These are phyloP conservation scores for Nanorana parkeri DNA, from an alignment of 2,113 vertebrate species.

Conservation along the genomic window DNA sequence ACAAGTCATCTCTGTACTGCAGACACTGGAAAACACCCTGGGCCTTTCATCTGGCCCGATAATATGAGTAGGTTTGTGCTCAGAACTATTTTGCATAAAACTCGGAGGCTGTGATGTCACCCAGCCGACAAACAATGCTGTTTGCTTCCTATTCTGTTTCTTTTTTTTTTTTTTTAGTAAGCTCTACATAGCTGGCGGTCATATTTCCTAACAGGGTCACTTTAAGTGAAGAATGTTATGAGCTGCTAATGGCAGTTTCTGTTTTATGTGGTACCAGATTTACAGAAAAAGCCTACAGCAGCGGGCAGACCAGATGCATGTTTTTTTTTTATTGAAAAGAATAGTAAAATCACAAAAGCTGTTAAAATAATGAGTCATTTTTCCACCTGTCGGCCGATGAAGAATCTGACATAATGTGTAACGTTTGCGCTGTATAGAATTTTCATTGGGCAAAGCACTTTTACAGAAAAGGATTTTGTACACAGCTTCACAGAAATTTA, in stretches of 20 bases:
- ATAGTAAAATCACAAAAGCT: constrained; percentile 52
- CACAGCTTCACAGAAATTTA: constrained; percentile 41
- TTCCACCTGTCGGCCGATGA: constrained; percentile 47
- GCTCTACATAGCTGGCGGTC: not conserved
- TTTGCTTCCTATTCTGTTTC: not conserved
- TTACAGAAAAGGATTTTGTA: constrained; percentile 47
- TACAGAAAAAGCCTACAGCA: constrained; percentile 20
- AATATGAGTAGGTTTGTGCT: not conserved
- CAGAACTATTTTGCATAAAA: not conserved
- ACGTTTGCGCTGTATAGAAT: constrained; percentile 11
- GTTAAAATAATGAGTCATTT: constrained; percentile 56
- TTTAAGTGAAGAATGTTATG: constrained; percentile 41
- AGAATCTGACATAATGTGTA: constrained; percentile 47
- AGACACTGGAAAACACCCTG: not conserved
- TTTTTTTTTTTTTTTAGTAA: constrained; percentile 9
- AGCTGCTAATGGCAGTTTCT: constrained; percentile 45
- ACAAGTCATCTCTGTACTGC: no score
- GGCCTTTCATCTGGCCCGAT: not conserved
- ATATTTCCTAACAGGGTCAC: constrained; percentile 32
- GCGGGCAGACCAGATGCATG: constrained; percentile 20
- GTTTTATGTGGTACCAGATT: constrained; percentile 42
- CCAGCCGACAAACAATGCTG: not conserved
- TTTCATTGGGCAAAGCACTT: constrained; percentile 13
- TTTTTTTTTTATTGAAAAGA: constrained; percentile 34
- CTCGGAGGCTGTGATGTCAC: not conserved